phyloP scores from a whole-genome alignment of 92 coral and sea anemone species.

The Phymanthus crucifer region DNA sequence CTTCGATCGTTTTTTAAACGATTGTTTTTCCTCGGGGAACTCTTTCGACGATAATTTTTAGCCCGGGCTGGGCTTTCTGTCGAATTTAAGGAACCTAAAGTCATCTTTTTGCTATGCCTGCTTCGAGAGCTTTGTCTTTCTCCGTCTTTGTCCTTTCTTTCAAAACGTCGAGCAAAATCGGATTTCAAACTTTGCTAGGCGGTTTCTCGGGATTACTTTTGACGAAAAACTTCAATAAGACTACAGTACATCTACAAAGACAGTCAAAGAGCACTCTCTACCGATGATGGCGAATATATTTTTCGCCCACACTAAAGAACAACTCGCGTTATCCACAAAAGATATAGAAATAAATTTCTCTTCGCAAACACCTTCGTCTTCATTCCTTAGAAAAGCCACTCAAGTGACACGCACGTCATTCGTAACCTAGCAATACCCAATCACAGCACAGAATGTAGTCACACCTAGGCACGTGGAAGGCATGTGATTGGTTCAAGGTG shows the following conservation, averaged over 20 bases:
- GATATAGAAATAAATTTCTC: constrained; percentile 26
- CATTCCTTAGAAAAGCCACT: constrained; percentile 13
- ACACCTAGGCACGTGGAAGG: constrained; percentile 93
- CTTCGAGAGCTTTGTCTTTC: constrained; percentile 34
- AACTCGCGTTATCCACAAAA: neutral
- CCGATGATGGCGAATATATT: constrained; percentile 12
- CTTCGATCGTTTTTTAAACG: constrained; percentile 72
- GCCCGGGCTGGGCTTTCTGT: constrained; percentile 55
- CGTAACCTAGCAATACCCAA: constrained; percentile 78
- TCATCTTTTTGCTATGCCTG: constrained; percentile 53
- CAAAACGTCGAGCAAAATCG: constrained; percentile 28
- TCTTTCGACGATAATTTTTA: constrained; percentile 56
- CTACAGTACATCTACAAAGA: constrained; percentile 24
- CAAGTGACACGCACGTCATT: constrained; percentile 54
- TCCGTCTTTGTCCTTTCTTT: constrained; percentile 32
- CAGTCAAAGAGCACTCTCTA: neutral
- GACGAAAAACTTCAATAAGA: neutral
- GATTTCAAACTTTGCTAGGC: constrained; percentile 3
- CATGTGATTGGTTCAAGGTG: constrained; percentile 64
- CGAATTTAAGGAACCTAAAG: constrained; percentile 53
- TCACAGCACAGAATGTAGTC: constrained; percentile 46
- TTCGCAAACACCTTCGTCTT: neutral
- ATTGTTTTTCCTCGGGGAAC: constrained; percentile 61
- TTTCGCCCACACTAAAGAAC: constrained; percentile 18
- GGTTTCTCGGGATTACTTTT: neutral